Base-by-base conservation (phyloP, 2,113 vertebrate species). In the Sylvilagus bachmani region DNA sequence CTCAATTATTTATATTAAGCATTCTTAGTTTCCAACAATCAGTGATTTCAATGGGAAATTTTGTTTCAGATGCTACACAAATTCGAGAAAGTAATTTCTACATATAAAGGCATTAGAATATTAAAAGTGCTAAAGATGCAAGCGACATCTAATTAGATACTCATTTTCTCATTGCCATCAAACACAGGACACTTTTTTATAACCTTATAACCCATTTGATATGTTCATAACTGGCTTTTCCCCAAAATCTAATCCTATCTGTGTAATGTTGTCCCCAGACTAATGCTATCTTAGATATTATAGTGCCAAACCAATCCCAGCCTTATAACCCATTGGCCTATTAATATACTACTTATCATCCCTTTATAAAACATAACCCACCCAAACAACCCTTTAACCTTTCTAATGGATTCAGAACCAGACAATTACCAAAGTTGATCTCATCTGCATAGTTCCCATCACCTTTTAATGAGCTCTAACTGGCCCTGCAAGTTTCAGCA, bases 401-500 rank as follows among this genome's bases (percentile, higher is more conserved):
- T 96, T 96, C 69, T 96, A 97, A 97, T 98, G 96, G 95, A 97
- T 96, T 97, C 96, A 94, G 89, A 96, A 96, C 51, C 64, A 95
- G 64, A n/a, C 96, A 96, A 94, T 97, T 97, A 97, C 90, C 44
- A 92, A 98, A 97, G 49, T 81, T 97, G 85, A 95, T 97, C 92
- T 97, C 89, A 96, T 97, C 93, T 97, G 88, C 93, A 96, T 96
- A 95, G 82, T 96, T 93, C 31, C 85, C 86, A 90, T 96, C 92
- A 97, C 96, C 96, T 97, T 94, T 86, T 97, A 97, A 97, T 97
- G 95, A 97, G 96, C 89, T 95, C 91, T 93, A 97, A 96, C 96
- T 94, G 94, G 96, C 95, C 86, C 92, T 95, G 92, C 80, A 97
- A 97, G 93, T 96, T 95, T 92, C 89, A 93, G 90, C 95, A 97